A percentile compares a stretch with the other conserved stretches of the same genome.
Conservation (phyloP, 2,113 vertebrate genomes). For the Tricholaema leucomelas region DNA sequence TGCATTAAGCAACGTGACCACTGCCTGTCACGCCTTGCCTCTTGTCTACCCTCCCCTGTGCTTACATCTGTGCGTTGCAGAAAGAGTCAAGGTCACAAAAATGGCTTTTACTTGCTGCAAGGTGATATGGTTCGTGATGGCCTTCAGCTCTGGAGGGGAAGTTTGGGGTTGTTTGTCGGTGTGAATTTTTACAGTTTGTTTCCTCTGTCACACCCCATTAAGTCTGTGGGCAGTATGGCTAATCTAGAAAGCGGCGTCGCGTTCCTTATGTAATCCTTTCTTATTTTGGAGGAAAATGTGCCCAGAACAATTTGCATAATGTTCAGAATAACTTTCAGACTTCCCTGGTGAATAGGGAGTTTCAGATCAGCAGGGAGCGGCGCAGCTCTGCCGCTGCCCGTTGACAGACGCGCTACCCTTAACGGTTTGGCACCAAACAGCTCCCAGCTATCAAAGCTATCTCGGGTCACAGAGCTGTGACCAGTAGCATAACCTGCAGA, state of each 20-base stretch:
- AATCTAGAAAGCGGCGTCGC: conserved; percentile 44
- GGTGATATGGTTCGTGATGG: conserved; percentile 58
- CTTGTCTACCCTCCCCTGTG: neutral
- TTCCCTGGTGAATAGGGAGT: neutral
- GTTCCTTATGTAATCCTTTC: conserved; percentile 48
- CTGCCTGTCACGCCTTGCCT: conserved; percentile 6
- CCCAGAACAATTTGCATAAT: conserved; percentile 61
- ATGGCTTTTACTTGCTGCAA: conserved; percentile 33
- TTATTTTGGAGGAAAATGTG: conserved; percentile 56
- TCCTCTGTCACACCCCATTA: conserved; percentile 60
- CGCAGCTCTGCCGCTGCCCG: neutral
- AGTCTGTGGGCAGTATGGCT: conserved; percentile 51
- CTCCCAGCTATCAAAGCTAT: neutral
- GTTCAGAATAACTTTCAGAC: conserved; percentile 51
- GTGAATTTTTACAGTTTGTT: conserved; percentile 64
- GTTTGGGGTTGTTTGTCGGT: conserved; percentile 27
- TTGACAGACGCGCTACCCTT: neutral
- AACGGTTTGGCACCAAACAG: neutral
- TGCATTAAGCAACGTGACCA: neutral
- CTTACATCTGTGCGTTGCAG: neutral
- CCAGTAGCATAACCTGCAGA: neutral
- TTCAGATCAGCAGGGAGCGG: neutral
- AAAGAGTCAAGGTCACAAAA: conserved; percentile 7
- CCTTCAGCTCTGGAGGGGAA: conserved; percentile 47
- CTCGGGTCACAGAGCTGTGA: neutral